phyloP scores from a whole-genome alignment of 2,797 vertebrate species.

The Phataginus tricuspis region DNA sequence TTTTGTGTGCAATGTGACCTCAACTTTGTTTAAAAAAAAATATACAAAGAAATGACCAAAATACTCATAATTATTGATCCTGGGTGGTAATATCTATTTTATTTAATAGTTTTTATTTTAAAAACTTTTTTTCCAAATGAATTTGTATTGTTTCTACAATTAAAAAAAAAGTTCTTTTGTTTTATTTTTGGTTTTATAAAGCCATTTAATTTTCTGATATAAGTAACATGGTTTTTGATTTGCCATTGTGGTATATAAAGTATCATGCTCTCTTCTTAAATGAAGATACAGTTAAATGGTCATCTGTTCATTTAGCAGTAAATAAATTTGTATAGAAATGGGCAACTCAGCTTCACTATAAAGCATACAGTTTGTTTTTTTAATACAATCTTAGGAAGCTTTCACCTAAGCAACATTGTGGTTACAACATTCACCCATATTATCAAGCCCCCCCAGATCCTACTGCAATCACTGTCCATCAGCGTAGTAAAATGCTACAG shows the following conservation, averaged over 20 bases:
- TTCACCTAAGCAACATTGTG: too few relatives aligned
- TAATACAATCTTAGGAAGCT: too few relatives aligned
- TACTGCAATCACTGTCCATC: too few relatives aligned
- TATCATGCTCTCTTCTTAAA: neutral
- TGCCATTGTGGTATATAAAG: neutral
- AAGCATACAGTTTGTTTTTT: neutral
- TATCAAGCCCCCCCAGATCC: too few relatives aligned
- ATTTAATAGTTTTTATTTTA: neutral
- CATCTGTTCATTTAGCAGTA: constrained; percentile 30
- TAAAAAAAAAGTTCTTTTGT: neutral
- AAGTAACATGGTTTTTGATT: neutral
- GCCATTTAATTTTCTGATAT: neutral
- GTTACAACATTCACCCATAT: too few relatives aligned
- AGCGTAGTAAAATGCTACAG: too few relatives aligned
- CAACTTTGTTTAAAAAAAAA: neutral
- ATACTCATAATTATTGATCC: neutral
- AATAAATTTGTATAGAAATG: constrained; percentile 4
- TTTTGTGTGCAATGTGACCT: neutral
- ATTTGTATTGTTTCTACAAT: neutral
- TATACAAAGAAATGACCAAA: constrained; percentile 7
- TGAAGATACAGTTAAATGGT: constrained; percentile 3
- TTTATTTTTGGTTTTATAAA: neutral
- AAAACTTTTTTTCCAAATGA: neutral
- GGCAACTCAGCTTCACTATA: neutral
- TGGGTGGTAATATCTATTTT: neutral